Conservation (phyloP, 1,140 invertebrate species). For the Pogonognathellus flavescens region DNA sequence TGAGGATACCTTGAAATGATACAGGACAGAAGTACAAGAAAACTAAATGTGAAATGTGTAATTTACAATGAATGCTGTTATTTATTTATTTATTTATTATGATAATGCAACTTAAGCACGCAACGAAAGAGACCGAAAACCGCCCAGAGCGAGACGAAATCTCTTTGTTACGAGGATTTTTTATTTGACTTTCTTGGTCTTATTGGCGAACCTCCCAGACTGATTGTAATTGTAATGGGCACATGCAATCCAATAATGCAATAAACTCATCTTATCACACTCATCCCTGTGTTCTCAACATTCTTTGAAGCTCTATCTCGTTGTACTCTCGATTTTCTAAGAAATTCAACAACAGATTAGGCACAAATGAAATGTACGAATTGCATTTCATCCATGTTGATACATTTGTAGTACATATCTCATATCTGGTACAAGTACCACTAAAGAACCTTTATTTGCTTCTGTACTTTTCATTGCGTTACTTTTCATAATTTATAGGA, state of each 20-base stretch:
- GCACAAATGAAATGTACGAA: too few species aligned
- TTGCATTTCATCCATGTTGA: too few species aligned
- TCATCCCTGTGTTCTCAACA: background rate
- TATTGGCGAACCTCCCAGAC: constrained; percentile 23
- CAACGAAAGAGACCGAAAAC: background rate
- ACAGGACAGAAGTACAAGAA: background rate
- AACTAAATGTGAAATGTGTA: background rate
- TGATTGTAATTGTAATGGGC: constrained; percentile 1
- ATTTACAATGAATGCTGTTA: constrained; percentile 12
- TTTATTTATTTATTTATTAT: constrained; percentile 13
- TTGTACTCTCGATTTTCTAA: background rate
- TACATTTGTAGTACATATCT: too few species aligned
- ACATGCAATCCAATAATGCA: background rate
- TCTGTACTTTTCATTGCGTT: too few species aligned
- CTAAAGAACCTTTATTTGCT: too few species aligned
- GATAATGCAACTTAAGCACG: constrained; percentile 18
- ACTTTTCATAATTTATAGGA: too few species aligned
- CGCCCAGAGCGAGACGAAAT: constrained; percentile 31
- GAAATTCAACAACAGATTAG: background rate
- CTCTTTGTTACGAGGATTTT: constrained; percentile 27
- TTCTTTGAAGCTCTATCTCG: background rate
- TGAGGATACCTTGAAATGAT: background rate
- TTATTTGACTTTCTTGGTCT: constrained; percentile 20
- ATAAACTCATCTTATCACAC: background rate
- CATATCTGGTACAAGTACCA: too few species aligned